Base-by-base conservation (phyloP, 2,797 vertebrate species). In the Champsocephalus gunnari region DNA sequence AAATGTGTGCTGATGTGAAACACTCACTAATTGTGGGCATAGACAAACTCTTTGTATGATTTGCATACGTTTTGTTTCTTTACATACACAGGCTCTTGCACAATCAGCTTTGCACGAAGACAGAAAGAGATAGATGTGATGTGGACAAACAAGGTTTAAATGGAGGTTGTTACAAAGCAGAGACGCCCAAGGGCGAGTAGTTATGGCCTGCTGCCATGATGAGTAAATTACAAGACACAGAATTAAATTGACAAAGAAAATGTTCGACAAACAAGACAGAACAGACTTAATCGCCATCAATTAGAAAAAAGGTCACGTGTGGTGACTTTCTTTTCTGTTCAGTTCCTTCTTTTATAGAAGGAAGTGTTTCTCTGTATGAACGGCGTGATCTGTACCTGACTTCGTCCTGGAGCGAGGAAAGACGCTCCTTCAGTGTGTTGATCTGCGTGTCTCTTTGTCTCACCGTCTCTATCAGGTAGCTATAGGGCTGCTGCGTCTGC, bases 401-500 rank as follows among this genome's bases (percentile, higher is more conserved):
- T 68, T 97, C 94, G 56, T 96, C 95, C 81, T 98, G 97, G 47
- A 98, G 95, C 24, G 94, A 94, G 5, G 89, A 9, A 78, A 97
- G 83, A 2, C 71, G 92, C 49, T 96, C 94, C 83, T 94, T 96
- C 73, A 97, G 92, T 2, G 78, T 49, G 74, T 82, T 88, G 88
- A 99, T 97, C 80, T 97, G 96, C 21, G 92, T 84, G 69, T 99
- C 97, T 83, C 95, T 95, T 84, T 97, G 96, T 43, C 94, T 96
- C 62, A 98, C 96, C 0, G 96, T 95, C 82, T 98, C 97, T 28
- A 99, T 95, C 71, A 99, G 95, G 82, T 97, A 99, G 88, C 96
- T 97, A 73, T 99, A 96, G 0, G 98, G 98, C 73, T 99, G 98
- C 59, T 99, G 96, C 17, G 96, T 92, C 93, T 98, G 97, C 89